Conservation (phyloP, 1,140 invertebrate species). For the Vollenhovia emeryi region DNA sequence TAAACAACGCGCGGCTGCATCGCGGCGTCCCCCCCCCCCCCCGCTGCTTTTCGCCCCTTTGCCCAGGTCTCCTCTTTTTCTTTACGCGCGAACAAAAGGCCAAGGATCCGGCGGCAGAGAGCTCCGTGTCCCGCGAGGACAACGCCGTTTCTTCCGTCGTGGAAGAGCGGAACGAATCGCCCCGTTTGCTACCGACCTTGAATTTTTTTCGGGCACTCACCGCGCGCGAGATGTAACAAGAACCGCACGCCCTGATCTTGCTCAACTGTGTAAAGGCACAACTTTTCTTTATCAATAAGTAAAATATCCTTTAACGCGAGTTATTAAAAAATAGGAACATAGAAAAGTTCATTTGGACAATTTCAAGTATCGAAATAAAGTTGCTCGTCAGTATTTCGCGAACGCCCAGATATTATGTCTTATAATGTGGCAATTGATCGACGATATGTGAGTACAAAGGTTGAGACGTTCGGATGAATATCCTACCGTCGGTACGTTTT, state of each 20-base stretch:
- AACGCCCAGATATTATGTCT: too few relatives aligned
- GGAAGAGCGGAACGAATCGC: conserved; percentile 6
- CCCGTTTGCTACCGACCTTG: conserved; percentile 21
- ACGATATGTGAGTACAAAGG: conserved; percentile 25
- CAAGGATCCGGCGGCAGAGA: neutral
- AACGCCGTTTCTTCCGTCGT: conserved; percentile 10
- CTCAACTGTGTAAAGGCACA: neutral
- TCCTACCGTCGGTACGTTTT: conserved; percentile 61
- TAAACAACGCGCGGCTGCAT: conserved; percentile 50
- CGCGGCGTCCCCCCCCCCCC: conserved; percentile 27
- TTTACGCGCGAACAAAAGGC: neutral
- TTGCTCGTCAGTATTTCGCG: neutral
- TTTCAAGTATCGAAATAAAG: neutral
- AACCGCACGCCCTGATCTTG: neutral
- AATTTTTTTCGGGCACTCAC: neutral
- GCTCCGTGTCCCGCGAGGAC: neutral
- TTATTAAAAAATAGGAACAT: neutral
- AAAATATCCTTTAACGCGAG: neutral
- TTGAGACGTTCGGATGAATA: conserved; percentile 38
- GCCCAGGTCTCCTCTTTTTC: neutral
- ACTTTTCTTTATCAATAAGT: neutral
- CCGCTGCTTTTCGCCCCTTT: neutral
- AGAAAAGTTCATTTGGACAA: neutral
- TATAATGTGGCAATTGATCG: neutral
- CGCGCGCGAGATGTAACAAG: neutral